A percentile compares a stretch with the other conserved stretches of the same genome.
Evolutionary conservation across 64 coral and sea anemone species (phyloP).

Genomic region (Actinia equina): DNA sequence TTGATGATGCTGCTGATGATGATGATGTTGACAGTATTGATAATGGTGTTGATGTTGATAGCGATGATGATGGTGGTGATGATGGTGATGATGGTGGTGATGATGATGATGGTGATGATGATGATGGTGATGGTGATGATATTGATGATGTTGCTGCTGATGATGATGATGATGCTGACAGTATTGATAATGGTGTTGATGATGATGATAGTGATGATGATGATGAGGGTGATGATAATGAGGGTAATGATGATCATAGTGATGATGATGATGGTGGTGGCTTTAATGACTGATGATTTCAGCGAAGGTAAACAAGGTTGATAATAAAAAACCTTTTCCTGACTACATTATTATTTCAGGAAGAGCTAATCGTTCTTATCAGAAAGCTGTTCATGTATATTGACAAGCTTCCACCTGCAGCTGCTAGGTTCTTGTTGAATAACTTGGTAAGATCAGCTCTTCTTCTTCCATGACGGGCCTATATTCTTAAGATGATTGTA

Average conservation of each 20-base stretch:
- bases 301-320: not conserved
- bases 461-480: not conserved
- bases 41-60: not conserved
- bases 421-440: slow-evolving; percentile 81
- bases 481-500: too few relatives aligned
- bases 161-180: not conserved
- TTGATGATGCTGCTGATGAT: too few relatives aligned
- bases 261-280: too few relatives aligned
- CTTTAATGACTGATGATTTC: too few relatives aligned
- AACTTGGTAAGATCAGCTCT: slow-evolving; percentile 70
- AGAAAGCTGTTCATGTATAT: slow-evolving; percentile 84
- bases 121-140: not conserved
- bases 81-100: not conserved
- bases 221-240: not conserved
- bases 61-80: not conserved
- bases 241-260: not conserved
- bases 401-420: slow-evolving; percentile 71
- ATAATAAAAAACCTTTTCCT: not conserved
- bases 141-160: not conserved
- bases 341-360: slow-evolving; percentile 33
- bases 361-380: slow-evolving; percentile 77
- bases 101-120: not conserved
- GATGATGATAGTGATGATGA: not conserved
- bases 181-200: not conserved
- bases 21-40: not conserved